Conservation (phyloP, 2,888 invertebrate species). For the Timandra comae region DNA sequence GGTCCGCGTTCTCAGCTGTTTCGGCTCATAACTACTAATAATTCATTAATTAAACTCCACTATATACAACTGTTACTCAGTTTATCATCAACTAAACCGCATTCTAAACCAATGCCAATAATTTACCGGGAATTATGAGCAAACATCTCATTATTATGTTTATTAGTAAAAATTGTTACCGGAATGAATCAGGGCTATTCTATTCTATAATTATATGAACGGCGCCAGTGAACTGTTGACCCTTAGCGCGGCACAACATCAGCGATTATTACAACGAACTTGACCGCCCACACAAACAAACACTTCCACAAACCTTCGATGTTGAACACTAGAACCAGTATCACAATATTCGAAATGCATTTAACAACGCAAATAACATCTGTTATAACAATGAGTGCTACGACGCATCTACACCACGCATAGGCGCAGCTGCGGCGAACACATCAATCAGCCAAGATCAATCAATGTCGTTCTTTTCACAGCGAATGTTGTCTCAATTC, state of each 20-base stretch:
- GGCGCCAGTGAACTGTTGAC: slow-evolving; percentile 54
- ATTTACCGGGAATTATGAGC: slow-evolving; percentile 52
- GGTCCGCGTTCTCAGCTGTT: slow-evolving; percentile 24
- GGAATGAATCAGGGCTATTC: slow-evolving; percentile 51
- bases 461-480: slow-evolving; percentile 42
- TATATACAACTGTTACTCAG: slow-evolving; percentile 28
- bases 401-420: slow-evolving; percentile 20
- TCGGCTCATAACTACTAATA: slow-evolving; percentile 25
- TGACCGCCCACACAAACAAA: slow-evolving; percentile 61
- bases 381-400: slow-evolving; percentile 31
- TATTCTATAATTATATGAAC: slow-evolving; percentile 40
- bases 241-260: slow-evolving; percentile 41
- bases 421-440: slow-evolving; percentile 20
- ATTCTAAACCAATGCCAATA: slow-evolving; percentile 33
- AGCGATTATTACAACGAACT: slow-evolving; percentile 59
- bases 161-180: slow-evolving; percentile 48
- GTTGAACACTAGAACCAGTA: slow-evolving; percentile 27
- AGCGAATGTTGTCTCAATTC: slow-evolving; percentile 29
- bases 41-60: slow-evolving; percentile 21
- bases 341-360: no score
- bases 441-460: slow-evolving; percentile 35
- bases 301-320: slow-evolving; percentile 35
- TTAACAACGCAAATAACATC: slow-evolving; percentile 16
- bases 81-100: slow-evolving; percentile 43
- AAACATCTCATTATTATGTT: slow-evolving; percentile 42